Evolutionary conservation across 1,140 invertebrate species (phyloP).

Genomic region (Heliconius hewitsoni): DNA sequence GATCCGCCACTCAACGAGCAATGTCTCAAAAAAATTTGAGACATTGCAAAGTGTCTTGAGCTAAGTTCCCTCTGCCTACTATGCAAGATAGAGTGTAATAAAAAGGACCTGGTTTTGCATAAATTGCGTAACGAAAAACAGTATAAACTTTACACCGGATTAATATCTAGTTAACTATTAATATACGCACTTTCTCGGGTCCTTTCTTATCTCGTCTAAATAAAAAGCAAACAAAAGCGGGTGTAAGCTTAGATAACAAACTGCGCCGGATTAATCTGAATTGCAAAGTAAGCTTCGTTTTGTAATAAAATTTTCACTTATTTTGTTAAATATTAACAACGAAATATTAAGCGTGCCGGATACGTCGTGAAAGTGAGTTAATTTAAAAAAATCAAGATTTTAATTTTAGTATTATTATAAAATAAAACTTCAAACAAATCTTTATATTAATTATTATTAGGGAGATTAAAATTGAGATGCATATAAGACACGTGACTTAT

Average conservation of each 20-base stretch:
- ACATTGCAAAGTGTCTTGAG: no score
- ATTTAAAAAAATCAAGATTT: no score
- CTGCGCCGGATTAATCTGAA: constrained; percentile 26
- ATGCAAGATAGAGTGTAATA: background rate
- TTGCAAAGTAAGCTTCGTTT: constrained; percentile 21
- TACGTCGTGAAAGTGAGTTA: no score
- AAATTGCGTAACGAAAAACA: background rate
- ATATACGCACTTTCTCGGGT: constrained; percentile 11
- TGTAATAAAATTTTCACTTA: constrained; percentile 24
- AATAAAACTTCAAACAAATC: no score
- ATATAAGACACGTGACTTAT: no score
- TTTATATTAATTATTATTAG: no score
- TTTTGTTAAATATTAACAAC: constrained; percentile 9
- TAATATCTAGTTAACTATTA: background rate
- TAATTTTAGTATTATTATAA: no score
- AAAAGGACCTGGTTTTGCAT: background rate
- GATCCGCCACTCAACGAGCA: no score
- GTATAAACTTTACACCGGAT: background rate
- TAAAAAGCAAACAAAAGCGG: constrained; percentile 24
- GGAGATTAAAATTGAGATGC: no score
- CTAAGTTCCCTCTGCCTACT: no score
- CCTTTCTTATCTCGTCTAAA: constrained; percentile 5
- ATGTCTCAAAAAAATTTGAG: no score
- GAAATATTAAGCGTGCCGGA: background rate
- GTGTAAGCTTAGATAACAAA: constrained; percentile 27